A percentile compares a stretch with the other conserved stretches of the same genome.
phyloP scores from a whole-genome alignment of 1,140 invertebrate genomes.

The Ips nitidus region DNA sequence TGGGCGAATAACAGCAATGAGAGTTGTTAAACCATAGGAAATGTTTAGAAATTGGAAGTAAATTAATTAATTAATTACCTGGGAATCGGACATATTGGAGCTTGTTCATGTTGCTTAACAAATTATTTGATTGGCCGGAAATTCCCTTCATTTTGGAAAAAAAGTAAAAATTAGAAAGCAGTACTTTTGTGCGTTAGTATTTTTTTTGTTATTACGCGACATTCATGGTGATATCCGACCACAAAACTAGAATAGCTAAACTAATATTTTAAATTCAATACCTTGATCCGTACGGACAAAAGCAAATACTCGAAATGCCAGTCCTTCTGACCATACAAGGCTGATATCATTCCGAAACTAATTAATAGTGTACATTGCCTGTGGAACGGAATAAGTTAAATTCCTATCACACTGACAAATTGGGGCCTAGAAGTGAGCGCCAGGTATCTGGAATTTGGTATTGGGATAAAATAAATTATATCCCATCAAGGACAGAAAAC shows the following conservation, averaged over 20 bases:
- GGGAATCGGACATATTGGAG: too few relatives aligned
- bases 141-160: too few relatives aligned
- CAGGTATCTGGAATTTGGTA: conserved; percentile 28
- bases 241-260: too few relatives aligned
- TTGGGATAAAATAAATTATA: conserved; percentile 34
- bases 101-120: too few relatives aligned
- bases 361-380: conserved; percentile 21
- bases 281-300: too few relatives aligned
- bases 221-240: too few relatives aligned
- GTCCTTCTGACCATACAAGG: conserved; percentile 8
- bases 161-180: too few relatives aligned
- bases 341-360: conserved; percentile 19
- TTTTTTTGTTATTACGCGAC: too few relatives aligned
- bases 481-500: conserved; percentile 15
- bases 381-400: conserved; percentile 25
- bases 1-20: background rate
- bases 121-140: too few relatives aligned
- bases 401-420: conserved; percentile 31
- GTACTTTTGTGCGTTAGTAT: too few relatives aligned
- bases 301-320: background rate
- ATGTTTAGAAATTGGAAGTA: background rate
- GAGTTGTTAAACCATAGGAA: background rate
- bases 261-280: too few relatives aligned
- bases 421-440: conserved; percentile 22
- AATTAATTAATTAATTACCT: too few relatives aligned